These are phyloP conservation scores for Forbesichthys agassizii DNA, from an alignment of 2,113 vertebrate genomes.

Conservation along the genomic window DNA sequence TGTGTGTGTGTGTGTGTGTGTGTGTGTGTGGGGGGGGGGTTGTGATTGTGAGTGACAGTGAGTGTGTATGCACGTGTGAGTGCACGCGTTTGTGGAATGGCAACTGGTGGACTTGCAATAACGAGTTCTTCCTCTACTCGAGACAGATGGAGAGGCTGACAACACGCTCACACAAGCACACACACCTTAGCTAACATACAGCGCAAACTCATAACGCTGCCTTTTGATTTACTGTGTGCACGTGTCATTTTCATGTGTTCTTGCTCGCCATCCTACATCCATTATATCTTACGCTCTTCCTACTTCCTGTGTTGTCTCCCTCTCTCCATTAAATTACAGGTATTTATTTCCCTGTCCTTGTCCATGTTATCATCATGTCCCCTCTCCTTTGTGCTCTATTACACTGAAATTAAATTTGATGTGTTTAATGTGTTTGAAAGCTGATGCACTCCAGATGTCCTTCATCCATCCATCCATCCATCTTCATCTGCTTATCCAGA, in stretches of 20 bases:
- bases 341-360: too few relatives aligned
- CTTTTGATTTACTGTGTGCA: constrained; percentile 45
- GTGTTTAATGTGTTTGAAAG: too few relatives aligned
- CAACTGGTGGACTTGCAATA: constrained; percentile 67
- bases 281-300: background rate
- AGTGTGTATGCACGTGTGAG: constrained; percentile 33
- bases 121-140: constrained; percentile 67
- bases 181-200: constrained; percentile 33
- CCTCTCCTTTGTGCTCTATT: too few relatives aligned
- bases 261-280: background rate
- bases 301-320: background rate
- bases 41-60: constrained; percentile 14
- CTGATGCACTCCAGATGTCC: too few relatives aligned
- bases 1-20: constrained; percentile 25
- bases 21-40: too few relatives aligned
- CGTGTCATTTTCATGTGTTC: constrained; percentile 36
- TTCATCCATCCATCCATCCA: too few relatives aligned
- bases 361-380: too few relatives aligned
- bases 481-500: too few relatives aligned
- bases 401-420: too few relatives aligned
- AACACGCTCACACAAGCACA: constrained; percentile 41
- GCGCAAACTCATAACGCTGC: constrained; percentile 20
- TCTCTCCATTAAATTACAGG: background rate
- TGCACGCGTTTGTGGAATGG: constrained; percentile 36
- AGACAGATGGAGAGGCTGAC: constrained; percentile 70